Base-by-base conservation (phyloP, 1,140 invertebrate species). In the Drosophila pseudoobscura region DNA sequence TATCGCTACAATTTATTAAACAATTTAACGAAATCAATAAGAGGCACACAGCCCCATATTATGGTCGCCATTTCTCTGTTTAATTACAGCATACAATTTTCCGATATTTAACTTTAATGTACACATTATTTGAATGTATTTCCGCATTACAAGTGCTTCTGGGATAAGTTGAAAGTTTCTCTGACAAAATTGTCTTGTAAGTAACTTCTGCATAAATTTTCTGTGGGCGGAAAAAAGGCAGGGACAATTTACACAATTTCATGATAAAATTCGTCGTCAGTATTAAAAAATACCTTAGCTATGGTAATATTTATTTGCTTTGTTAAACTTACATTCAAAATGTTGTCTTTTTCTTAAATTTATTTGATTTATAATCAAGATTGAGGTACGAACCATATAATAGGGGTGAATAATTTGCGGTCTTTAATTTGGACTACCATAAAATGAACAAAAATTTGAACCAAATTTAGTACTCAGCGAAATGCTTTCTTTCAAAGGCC, bases 161-260 rank as follows among this genome's bases (percentile, higher is more conserved):
- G 22, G 20, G 26, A 9, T 8, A 47, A 66, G 64, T 54, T 29
- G 11, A 63, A 74, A 57, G 70, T 74, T 74, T 44, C 54, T 74
- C 35, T 31, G 4, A 24, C 46, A 22, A 7, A 74, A 73, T 74
- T 74, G 53, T 62, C 69, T 64, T 73, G 71, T 47, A 74, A 74
- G 74, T 74, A 63, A 74, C 69, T 74, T 74, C 74, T 74, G 70
- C 71, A 74, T 74, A 74, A 50, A 75, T 74, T 74, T 57, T 4
- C 45, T 58, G 44, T 35, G 70, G 71, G 47, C 47, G 39, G 54
- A 31, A 58, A 51, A 51, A 64, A 54, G 44, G 53, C 53, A 65
- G 20, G 49, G 52, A 56, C 41, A 74, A 65, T 74, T 74, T 74
- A 54, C 70, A 53, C 43, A 53, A 53, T 73, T 63, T 22, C 52